Evolutionary conservation across 37 sponge, comb jelly and placozoan genomes (phyloP).

Genomic region (Oopsacas minuta): DNA sequence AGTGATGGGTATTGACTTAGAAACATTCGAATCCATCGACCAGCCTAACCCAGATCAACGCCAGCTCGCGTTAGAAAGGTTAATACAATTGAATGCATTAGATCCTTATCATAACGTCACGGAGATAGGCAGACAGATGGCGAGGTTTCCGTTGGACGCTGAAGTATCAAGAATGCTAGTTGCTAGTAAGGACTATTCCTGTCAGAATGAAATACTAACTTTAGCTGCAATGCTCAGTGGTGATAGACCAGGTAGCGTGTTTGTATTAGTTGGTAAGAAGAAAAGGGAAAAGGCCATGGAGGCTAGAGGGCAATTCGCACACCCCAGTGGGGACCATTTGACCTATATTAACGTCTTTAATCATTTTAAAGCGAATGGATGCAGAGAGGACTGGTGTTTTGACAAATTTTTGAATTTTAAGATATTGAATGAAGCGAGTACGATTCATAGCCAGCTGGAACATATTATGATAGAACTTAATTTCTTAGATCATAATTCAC

Average conservation of each 20-base stretch:
- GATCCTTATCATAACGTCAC: not conserved
- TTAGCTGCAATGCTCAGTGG: not conserved
- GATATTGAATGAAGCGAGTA: not conserved
- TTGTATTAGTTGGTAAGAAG: not conserved
- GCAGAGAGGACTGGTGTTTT: not conserved
- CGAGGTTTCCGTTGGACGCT: not conserved
- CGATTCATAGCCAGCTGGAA: not conserved
- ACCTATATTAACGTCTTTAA: slow-evolving; percentile 7
- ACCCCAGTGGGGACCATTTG: not conserved
- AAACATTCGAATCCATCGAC: not conserved
- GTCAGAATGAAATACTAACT: not conserved
- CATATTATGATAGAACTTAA: not conserved
- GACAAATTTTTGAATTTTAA: not conserved
- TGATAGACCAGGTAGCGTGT: not conserved
- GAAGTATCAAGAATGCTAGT: not conserved
- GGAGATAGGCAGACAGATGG: not conserved
- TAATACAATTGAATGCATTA: not conserved
- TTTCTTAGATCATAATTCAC: not conserved
- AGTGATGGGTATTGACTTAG: not conserved
- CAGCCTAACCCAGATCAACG: not conserved
- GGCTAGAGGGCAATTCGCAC: not conserved
- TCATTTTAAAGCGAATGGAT: not conserved
- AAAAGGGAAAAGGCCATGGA: not conserved
- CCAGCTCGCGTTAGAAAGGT: not conserved
- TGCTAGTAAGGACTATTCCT: not conserved